These are phyloP conservation scores for Corvus moneduloides DNA, from an alignment of 2,113 vertebrate species.

Conservation along the genomic window DNA sequence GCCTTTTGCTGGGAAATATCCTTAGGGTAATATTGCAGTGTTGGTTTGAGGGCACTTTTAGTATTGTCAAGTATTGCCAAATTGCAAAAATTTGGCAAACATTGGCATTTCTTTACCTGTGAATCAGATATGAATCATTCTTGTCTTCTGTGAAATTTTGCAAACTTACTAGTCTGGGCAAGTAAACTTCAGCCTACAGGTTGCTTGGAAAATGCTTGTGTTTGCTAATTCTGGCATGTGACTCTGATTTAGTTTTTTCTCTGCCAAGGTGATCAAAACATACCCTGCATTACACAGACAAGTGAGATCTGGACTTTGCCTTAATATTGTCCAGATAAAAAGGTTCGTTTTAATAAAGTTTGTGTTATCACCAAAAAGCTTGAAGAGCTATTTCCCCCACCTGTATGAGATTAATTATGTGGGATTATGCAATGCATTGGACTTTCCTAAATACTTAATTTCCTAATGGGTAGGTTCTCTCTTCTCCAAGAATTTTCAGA, in stretches of 20 bases:
- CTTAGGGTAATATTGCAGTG: not conserved
- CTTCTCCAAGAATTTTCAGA: not conserved
- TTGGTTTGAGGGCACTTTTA: not conserved
- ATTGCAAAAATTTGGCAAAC: not conserved
- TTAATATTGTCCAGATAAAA: not conserved
- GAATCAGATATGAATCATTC: not conserved
- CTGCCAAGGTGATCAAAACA: not conserved
- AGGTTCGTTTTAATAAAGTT: not conserved
- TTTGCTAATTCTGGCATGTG: fast-evolving
- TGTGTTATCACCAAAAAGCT: not conserved
- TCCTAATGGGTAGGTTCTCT: not conserved
- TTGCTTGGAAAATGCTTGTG: not conserved
- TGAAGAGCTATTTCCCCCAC: not conserved
- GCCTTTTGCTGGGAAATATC: not conserved
- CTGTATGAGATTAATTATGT: not conserved
- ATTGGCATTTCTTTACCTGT: not conserved
- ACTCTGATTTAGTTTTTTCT: not conserved
- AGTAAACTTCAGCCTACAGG: not conserved
- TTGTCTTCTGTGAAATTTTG: not conserved
- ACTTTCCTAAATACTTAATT: not conserved
- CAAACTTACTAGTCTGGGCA: not conserved
- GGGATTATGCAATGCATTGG: fast-evolving
- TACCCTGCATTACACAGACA: not conserved
- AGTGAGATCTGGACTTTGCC: not conserved
- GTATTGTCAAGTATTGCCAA: not conserved